phyloP scores from a whole-genome alignment of 2,113 vertebrate genomes.

The Neofelis nebulosa region DNA sequence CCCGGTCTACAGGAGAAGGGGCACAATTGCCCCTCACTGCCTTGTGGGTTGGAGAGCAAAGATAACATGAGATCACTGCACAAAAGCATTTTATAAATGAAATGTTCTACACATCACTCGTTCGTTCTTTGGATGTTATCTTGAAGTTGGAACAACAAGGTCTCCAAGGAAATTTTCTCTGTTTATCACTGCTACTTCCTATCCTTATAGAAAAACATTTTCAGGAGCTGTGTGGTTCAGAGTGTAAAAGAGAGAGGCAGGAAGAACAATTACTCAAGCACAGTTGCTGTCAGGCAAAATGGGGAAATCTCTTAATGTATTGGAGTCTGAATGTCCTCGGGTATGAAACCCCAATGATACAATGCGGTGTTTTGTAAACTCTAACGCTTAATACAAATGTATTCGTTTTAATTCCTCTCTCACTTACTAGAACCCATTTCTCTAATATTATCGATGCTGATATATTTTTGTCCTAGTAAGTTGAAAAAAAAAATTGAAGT shows the following conservation, averaged over 20 bases:
- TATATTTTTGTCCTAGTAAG: background rate
- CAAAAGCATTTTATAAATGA: background rate
- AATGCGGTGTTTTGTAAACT: background rate
- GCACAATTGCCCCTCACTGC: rapidly evolving
- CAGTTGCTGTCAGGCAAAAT: background rate
- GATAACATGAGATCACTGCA: background rate
- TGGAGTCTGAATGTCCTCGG: background rate
- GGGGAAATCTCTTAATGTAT: background rate
- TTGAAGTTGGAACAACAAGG: background rate
- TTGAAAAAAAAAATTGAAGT: background rate
- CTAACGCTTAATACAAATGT: background rate
- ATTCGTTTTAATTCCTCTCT: background rate
- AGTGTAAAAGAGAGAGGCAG: background rate
- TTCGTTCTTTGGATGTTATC: background rate
- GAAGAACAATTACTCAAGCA: background rate
- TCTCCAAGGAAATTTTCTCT: background rate
- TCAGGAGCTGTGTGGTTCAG: background rate
- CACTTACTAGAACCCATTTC: background rate
- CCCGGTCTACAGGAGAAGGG: background rate
- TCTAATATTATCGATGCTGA: background rate
- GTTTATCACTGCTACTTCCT: background rate
- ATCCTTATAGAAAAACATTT: background rate
- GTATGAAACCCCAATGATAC: background rate
- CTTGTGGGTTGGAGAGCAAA: background rate
- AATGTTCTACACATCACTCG: background rate